A percentile compares a stretch with the other conserved stretches of the same genome.
These are phyloP conservation scores for Dolichopus griseipennis DNA, from an alignment of 2,888 invertebrate genomes.

Conservation along the genomic window DNA sequence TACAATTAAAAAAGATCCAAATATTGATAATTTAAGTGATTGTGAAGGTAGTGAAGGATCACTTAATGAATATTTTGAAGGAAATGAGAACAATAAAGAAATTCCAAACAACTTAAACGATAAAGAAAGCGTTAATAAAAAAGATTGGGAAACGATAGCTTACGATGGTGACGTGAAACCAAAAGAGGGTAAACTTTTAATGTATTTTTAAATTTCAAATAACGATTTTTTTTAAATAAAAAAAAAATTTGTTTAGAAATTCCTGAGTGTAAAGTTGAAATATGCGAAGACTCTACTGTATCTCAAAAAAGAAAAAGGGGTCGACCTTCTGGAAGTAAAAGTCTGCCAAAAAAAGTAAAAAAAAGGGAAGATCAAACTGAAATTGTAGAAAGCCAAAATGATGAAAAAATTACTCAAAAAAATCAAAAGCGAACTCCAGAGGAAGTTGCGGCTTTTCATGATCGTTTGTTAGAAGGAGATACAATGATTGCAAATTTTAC, in stretches of 20 bases:
- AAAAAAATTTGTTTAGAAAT: too few relatives aligned
- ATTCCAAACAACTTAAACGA: not conserved
- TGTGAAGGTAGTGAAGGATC: not conserved
- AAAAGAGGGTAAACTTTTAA: not conserved
- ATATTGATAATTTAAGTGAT: not conserved
- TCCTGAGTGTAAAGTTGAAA: too few relatives aligned
- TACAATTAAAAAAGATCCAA: slow-evolving; percentile 1
- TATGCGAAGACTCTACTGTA: too few relatives aligned
- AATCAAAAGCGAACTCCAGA: not conserved
- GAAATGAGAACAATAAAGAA: not conserved
- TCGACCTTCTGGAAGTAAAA: not conserved
- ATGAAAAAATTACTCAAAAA: not conserved
- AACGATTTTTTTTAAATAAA: too few relatives aligned
- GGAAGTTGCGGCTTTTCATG: not conserved
- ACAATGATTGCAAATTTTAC: slow-evolving; percentile 30
- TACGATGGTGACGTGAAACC: not conserved
- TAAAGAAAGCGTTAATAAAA: not conserved
- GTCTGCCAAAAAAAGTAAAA: not conserved
- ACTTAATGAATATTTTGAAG: not conserved
- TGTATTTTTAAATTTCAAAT: too few relatives aligned
- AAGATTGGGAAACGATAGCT: not conserved
- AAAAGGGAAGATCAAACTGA: not conserved
- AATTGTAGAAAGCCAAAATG: not conserved
- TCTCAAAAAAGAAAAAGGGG: not conserved
- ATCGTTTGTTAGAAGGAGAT: not conserved